Evolutionary conservation across 1,140 invertebrate species (phyloP), one percentile per base, ranked within the genome.

Genomic region (Achroia grisella): DNA sequence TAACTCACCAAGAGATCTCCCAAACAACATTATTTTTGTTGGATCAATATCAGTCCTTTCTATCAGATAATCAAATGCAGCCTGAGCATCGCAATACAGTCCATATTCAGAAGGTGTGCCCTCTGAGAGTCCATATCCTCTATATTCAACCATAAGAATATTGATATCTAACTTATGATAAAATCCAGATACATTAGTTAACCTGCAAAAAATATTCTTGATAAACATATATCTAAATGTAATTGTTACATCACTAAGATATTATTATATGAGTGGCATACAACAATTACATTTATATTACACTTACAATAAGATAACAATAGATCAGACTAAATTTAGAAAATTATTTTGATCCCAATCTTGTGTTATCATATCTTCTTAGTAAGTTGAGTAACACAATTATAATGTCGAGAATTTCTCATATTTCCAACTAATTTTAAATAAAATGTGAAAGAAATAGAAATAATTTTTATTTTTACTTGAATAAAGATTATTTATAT

Each of bases 61-160:
- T 56, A 90, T 87, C 30, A 98, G 83, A 86, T 95, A 97, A 68
- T 97, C 92, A 59, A 98, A 87, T 17, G 93, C 95, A 53, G 95
- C 91, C 71, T 92, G 89, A 6, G 95, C 95, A 90, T 98, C 97
- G 70, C 91, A 89, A 62, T 95, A 96, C 2, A 98, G 79, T 2
- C 97, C 96, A 65, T 89, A 87, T 86, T 98, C 97, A 8, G 92
- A 92, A 8, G 96, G 95, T 3, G 88, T 87, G 0, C 97, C 97
- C 64, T 96, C 92, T 35, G 96, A 98, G n/a, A 95, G 85, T 1
- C 97, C 97, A 88, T 97, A 98, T 0, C 97, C 97, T 69, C 97
- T 89, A 66, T 98, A 98, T 69, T 98, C 97, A 10, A 98, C 87
- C 88, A 98, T 89, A 15, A 98, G 78, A 52, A 98, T 89, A 80